Evolutionary conservation across 2,797 vertebrate genomes (phyloP).

Genomic region (Phoeniculus purpureus): DNA sequence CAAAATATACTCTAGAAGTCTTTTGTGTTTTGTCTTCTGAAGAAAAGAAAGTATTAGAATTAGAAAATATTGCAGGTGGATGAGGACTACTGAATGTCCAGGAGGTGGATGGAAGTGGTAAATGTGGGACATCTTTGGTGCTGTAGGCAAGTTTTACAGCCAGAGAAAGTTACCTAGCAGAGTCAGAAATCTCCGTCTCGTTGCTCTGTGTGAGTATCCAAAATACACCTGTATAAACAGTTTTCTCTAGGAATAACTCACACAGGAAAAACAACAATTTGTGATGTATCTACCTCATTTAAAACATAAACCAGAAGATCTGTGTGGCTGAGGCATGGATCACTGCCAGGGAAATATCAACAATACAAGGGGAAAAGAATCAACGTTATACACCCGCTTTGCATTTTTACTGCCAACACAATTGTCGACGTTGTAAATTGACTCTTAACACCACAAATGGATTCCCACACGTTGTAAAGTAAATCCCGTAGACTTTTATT

Average conservation of each 20-base stretch:
- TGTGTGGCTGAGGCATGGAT: background rate
- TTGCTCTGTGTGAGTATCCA: background rate
- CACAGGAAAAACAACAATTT: background rate
- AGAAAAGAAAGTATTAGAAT: background rate
- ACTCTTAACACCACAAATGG: constrained; percentile 73
- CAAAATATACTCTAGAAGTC: background rate
- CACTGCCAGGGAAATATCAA: background rate
- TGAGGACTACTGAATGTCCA: background rate
- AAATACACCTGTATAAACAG: background rate
- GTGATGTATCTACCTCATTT: background rate
- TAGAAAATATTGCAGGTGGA: background rate
- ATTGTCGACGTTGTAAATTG: constrained; percentile 72
- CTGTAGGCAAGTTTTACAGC: background rate
- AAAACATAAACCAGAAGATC: background rate
- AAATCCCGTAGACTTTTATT: constrained; percentile 74
- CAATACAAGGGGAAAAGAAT: background rate
- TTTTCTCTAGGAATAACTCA: background rate
- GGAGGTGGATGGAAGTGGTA: background rate
- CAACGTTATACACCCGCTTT: background rate
- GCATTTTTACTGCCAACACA: constrained; percentile 72
- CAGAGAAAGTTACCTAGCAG: background rate
- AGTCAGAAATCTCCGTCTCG: background rate
- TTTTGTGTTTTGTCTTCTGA: background rate
- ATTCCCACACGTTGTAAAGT: constrained; percentile 62
- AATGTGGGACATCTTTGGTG: background rate